Evolutionary conservation across 2,113 vertebrate species (phyloP).

Genomic region (Salminus brasiliensis): DNA sequence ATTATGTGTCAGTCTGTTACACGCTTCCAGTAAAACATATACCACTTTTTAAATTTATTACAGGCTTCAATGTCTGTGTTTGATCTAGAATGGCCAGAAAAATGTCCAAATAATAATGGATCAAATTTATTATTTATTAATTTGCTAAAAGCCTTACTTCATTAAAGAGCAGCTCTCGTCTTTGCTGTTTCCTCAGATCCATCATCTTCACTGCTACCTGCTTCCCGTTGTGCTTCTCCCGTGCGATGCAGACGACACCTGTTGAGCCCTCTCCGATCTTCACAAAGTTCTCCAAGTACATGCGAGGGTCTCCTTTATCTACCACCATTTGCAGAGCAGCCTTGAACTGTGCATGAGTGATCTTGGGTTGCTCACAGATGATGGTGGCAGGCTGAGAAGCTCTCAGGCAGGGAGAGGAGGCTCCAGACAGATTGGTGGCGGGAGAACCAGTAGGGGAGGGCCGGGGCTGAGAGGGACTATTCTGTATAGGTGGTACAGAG

Average conservation of each 20-base stretch:
- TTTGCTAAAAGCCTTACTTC: constrained; percentile 74
- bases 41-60: no score
- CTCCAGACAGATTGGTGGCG: constrained; percentile 70
- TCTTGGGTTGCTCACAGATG: constrained; percentile 65
- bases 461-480: constrained; percentile 56
- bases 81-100: no score
- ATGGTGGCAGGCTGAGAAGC: constrained; percentile 64
- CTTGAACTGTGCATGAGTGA: constrained; percentile 90
- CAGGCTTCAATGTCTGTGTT: no score
- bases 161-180: constrained; percentile 92
- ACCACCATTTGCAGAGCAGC: constrained; percentile 91
- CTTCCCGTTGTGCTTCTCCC: constrained; percentile 83
- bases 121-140: no score
- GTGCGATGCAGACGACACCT: constrained; percentile 88
- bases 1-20: no score
- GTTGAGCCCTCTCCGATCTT: constrained; percentile 95
- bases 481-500: constrained; percentile 36
- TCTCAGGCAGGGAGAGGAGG: constrained; percentile 75
- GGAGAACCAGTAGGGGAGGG: constrained; percentile 77
- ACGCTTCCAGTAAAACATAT: no score
- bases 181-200: constrained; percentile 91
- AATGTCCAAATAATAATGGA: no score
- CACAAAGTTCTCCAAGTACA: constrained; percentile 84
- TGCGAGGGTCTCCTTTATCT: constrained; percentile 85
- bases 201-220: constrained; percentile 96